phyloP scores from a whole-genome alignment of 2,888 invertebrate genomes.

The Noctua pronuba region DNA sequence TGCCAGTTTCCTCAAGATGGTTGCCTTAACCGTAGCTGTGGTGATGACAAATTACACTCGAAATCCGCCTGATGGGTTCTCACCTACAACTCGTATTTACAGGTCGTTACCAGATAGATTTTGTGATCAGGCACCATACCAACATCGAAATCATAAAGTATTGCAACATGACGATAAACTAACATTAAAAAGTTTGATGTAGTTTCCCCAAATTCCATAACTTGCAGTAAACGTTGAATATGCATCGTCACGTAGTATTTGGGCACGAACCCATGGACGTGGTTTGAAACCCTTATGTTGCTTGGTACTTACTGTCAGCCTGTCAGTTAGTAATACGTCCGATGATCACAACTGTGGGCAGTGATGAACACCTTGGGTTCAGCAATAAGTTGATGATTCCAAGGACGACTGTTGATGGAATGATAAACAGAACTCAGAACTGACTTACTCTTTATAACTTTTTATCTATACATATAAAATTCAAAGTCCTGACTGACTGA shows the following conservation, averaged over 20 bases:
- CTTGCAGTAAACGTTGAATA: constrained; percentile 36
- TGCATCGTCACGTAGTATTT: constrained; percentile 54
- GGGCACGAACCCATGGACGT: constrained; percentile 54
- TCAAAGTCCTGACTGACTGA: no score
- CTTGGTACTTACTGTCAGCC: background rate
- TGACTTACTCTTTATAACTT: background rate
- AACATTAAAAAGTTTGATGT: constrained; percentile 1
- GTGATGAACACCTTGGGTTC: constrained; percentile 26
- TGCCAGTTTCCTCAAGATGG: background rate
- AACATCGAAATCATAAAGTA: background rate
- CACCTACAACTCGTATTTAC: background rate
- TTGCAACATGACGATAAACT: background rate
- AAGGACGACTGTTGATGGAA: constrained; percentile 11
- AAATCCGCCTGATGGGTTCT: background rate
- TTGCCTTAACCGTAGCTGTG: background rate
- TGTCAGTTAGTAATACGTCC: constrained; percentile 6
- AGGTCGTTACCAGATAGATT: background rate
- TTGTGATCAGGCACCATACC: no score
- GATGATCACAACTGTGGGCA: constrained; percentile 34
- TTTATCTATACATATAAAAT: no score
- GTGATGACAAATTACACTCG: background rate
- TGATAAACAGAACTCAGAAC: background rate
- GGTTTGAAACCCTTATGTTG: constrained; percentile 32
- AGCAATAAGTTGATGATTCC: constrained; percentile 14
- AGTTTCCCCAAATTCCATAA: constrained; percentile 16